phyloP scores from a whole-genome alignment of 2,797 vertebrate genomes.

The Eremophila alpestris region DNA sequence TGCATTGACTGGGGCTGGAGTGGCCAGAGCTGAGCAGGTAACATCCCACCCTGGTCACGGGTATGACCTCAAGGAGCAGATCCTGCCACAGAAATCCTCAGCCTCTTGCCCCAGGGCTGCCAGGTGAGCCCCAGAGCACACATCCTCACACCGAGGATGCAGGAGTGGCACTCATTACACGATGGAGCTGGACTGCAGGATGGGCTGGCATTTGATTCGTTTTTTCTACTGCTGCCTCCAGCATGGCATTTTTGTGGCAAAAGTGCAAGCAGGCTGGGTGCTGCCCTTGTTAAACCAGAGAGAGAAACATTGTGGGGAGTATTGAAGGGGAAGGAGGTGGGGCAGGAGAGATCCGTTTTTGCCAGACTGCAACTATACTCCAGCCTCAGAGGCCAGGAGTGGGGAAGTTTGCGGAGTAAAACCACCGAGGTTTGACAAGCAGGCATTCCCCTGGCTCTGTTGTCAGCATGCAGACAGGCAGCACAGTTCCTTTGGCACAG shows the following conservation, averaged over 20 bases:
- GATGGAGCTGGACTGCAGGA: background rate
- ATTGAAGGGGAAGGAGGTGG: background rate
- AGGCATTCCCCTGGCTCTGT: slow-evolving; percentile 22
- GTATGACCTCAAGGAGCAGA: background rate
- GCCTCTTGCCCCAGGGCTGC: background rate
- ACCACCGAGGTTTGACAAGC: background rate
- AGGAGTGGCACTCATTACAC: background rate
- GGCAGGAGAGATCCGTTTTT: background rate
- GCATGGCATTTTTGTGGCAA: background rate
- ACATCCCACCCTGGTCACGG: background rate
- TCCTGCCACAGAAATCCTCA: background rate
- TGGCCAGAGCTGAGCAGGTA: background rate
- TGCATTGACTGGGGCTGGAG: background rate
- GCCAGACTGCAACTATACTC: background rate
- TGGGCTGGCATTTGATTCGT: background rate
- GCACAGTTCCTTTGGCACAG: slow-evolving; percentile 7
- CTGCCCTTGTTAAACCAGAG: background rate
- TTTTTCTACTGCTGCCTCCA: background rate
- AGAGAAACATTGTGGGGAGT: background rate
- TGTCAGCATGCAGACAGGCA: slow-evolving; percentile 31
- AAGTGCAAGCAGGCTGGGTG: background rate
- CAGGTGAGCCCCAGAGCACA: background rate
- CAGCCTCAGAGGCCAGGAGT: background rate
- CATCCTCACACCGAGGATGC: accelerated
- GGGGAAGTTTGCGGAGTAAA: background rate